These are phyloP conservation scores for Palloptera scutellata DNA, from an alignment of 2,888 invertebrate species.

Conservation along the genomic window DNA sequence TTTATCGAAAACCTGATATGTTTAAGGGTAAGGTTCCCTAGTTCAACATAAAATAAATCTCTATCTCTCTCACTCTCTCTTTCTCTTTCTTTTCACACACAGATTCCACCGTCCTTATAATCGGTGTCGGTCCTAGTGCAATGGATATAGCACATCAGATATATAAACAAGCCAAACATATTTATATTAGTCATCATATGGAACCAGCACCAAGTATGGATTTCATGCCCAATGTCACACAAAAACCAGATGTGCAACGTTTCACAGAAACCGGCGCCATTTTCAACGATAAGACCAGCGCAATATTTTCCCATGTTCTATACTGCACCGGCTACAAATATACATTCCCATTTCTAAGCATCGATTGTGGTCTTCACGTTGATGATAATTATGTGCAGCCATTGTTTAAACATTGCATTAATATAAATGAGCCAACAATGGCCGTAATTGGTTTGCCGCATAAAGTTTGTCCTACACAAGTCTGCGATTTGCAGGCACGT, in stretches of 20 bases:
- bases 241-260: constrained; percentile 71
- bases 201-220: constrained; percentile 64
- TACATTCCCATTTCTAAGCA: constrained; percentile 76
- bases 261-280: constrained; percentile 66
- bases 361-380: constrained; percentile 73
- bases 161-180: constrained; percentile 69
- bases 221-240: constrained; percentile 73
- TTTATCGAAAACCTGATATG: constrained; percentile 80
- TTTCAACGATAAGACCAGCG: constrained; percentile 72
- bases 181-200: constrained; percentile 75
- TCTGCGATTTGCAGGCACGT: constrained; percentile 79
- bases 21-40: constrained; percentile 66
- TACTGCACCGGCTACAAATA: constrained; percentile 82
- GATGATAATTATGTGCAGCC: constrained; percentile 82
- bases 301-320: constrained; percentile 73
- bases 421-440: constrained; percentile 80
- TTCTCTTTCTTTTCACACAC: constrained; percentile 41
- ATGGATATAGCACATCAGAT: constrained; percentile 77
- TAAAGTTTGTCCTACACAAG: constrained; percentile 80
- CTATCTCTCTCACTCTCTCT: too few relatives aligned
- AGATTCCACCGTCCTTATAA: constrained; percentile 74
- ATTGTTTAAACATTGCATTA: constrained; percentile 84
- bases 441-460: constrained; percentile 84
- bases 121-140: constrained; percentile 91
- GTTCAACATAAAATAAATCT: too few relatives aligned